Evolutionary conservation across 2,797 vertebrate genomes (phyloP).

Genomic region (Enteromius paludinosus): DNA sequence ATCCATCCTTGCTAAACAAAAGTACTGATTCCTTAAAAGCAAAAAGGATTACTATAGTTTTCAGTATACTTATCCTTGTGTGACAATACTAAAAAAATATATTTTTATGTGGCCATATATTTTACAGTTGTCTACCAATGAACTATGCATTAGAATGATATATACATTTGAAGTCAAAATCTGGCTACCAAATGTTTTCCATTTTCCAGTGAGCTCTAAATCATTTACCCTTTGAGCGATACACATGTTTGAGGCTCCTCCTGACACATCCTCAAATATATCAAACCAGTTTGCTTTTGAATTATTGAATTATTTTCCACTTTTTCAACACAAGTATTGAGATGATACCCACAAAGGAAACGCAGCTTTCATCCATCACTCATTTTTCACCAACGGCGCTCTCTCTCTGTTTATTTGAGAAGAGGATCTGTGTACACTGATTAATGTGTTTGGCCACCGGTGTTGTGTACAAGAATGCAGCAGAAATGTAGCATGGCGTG

Average conservation of each 20-base stretch:
- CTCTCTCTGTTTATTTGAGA: not conserved
- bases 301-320: constrained; percentile 4
- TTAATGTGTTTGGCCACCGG: constrained; percentile 23
- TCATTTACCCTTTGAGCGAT: constrained; percentile 33
- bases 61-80: not conserved
- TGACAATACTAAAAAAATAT: not conserved
- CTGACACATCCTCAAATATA: constrained; percentile 38
- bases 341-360: constrained; percentile 7
- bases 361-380: constrained; percentile 9
- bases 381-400: not conserved
- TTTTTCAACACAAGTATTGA: constrained; percentile 1
- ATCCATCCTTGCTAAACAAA: not conserved
- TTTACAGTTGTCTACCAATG: not conserved
- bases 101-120: not conserved
- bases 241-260: constrained; percentile 22
- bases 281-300: constrained; percentile 4
- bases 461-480: constrained; percentile 52
- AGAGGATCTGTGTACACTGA: constrained; percentile 18
- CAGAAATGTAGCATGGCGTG: constrained; percentile 43
- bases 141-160: not conserved
- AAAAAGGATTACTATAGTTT: not conserved
- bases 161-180: not conserved
- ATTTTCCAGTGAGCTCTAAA: constrained; percentile 39
- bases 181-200: constrained; percentile 17
- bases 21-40: not conserved